Base-by-base conservation (phyloP, 2,888 invertebrate species). In the Cheilosia variabilis region DNA sequence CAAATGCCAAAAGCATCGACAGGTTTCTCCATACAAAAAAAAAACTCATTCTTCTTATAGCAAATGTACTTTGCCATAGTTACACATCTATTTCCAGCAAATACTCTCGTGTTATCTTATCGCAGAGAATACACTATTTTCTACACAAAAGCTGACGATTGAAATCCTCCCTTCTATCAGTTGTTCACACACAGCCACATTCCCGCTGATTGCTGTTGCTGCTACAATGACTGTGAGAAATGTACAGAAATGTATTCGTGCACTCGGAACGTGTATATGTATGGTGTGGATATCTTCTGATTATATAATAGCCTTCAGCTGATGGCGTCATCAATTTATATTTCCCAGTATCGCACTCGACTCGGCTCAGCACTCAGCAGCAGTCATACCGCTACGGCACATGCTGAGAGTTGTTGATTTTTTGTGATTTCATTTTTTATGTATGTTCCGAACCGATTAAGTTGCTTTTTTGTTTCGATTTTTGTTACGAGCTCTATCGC, bases 261-360 rank as follows among this genome's bases (percentile, higher is more conserved):
- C 58, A 47, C 19, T 72, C 41, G 22, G 13, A 22, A 17, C 22
- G 41, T 66, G 47, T 66, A 31, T 66, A 17, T 45, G 31, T 43
- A 62, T 45, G n/a, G 73, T 55, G 53, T 45, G 63, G 63, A 53
- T 50, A 75, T 65, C 52, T 58, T 57, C 69, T 62, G 69, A 77
- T 77, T 69, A 77, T 69, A 69, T 77, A 77, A 77, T 63, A 53
- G 62, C 62, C 69, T 77, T 69, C 47, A 57, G 47, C 55, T 55
- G 69, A 77, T 77, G 77, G 62, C 77, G 62, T 69, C 77, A 77
- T 69, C 69, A 62, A 50, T 77, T 75, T 65, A 69, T 57, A 57
- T 65, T 75, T 65, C 47, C 55, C 55, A 72, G 72, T 53, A 43
- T 31, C 52, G 34, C 34, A 13, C 6, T 34, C 43, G 19, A 37